phyloP scores from a whole-genome alignment of 2,888 invertebrate genomes.

The Parthenolecanium corni region DNA sequence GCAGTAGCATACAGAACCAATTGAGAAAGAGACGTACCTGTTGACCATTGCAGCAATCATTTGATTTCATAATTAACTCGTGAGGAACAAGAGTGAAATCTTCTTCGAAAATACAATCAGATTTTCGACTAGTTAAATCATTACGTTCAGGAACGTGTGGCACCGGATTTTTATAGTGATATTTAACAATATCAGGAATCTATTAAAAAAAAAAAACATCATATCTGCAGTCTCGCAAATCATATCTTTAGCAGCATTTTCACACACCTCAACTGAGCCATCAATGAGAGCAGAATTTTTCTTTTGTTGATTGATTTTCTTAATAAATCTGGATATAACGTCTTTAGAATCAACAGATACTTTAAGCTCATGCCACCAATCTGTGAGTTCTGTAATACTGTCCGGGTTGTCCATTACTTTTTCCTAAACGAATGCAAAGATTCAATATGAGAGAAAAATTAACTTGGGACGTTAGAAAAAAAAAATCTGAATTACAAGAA shows the following conservation, averaged over 20 bases:
- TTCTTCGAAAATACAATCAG: not conserved
- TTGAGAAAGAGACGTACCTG: not conserved
- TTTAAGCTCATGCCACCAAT: constrained; percentile 10
- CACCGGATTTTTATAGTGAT: constrained; percentile 14
- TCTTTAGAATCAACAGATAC: constrained; percentile 8
- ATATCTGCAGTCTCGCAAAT: not conserved
- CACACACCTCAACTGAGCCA: no score
- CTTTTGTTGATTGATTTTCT: not conserved
- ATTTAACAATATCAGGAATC: constrained; percentile 23
- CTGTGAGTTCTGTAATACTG: constrained; percentile 11
- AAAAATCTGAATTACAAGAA: constrained; percentile 46
- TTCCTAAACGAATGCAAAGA: constrained; percentile 5
- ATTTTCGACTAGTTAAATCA: not conserved
- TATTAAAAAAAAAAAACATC: not conserved
- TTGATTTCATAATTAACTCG: not conserved
- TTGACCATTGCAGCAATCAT: not conserved
- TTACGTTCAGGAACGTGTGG: not conserved
- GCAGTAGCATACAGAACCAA: no score
- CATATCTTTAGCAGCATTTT: no score
- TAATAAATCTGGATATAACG: constrained; percentile 7
- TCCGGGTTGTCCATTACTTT: constrained; percentile 12
- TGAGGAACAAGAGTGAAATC: not conserved
- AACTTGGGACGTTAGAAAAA: not conserved
- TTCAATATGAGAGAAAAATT: not conserved
- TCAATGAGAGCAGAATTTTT: no score